phyloP scores from a whole-genome alignment of 2,113 vertebrate species.

The Hydrolagus affinis region DNA sequence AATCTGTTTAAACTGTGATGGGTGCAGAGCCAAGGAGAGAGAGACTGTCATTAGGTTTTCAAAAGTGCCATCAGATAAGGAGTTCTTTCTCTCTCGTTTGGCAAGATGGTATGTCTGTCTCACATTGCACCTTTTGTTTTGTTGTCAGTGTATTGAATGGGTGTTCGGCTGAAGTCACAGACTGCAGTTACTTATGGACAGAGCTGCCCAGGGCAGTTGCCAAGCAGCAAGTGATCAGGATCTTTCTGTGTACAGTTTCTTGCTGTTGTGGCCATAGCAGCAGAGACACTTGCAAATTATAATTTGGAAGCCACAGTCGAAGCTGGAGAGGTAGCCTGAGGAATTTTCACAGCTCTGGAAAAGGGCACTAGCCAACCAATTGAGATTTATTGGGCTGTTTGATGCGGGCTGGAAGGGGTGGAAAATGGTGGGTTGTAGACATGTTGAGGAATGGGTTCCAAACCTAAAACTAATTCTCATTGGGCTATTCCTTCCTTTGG shows the following conservation, averaged over 20 bases:
- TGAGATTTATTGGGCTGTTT: constrained; percentile 48
- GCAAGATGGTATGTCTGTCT: constrained; percentile 36
- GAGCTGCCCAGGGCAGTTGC: constrained; percentile 35
- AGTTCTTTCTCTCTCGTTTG: not conserved
- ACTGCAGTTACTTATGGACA: constrained; percentile 59
- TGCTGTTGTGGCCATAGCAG: constrained; percentile 51
- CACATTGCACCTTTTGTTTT: fast-evolving
- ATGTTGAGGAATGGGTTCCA: not conserved
- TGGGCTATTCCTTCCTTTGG: constrained; percentile 11
- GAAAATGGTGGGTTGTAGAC: constrained; percentile 38
- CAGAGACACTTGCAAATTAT: constrained; percentile 37
- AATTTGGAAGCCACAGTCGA: constrained; percentile 45
- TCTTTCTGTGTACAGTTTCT: constrained; percentile 21
- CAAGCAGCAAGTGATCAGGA: constrained; percentile 34
- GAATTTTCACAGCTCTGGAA: constrained; percentile 46
- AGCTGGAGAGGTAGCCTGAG: constrained; percentile 35
- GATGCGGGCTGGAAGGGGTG: constrained; percentile 36
- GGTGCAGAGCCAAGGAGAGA: not conserved
- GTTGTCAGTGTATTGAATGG: constrained; percentile 42
- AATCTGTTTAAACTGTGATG: constrained; percentile 1
- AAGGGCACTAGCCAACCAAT: constrained; percentile 41
- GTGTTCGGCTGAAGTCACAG: constrained; percentile 46
- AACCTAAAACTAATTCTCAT: constrained; percentile 6
- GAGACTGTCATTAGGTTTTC: constrained; percentile 4
- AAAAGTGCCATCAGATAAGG: constrained; percentile 1